These are phyloP conservation scores for Falco rusticolus DNA, from an alignment of 2,797 vertebrate species.

Conservation along the genomic window DNA sequence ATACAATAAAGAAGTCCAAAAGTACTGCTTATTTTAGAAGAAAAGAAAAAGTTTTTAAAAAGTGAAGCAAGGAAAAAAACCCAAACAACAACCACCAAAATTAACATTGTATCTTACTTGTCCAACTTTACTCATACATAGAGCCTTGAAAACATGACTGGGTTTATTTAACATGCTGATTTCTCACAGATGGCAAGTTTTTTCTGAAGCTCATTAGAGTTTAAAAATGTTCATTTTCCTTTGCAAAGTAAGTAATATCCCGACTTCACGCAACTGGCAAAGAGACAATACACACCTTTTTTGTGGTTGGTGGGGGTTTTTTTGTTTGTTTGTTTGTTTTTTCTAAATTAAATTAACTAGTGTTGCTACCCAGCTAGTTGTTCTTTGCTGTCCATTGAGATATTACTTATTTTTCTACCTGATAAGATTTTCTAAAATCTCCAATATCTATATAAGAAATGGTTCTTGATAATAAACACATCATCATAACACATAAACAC, in stretches of 20 bases:
- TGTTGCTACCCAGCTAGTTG: not conserved
- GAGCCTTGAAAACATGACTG: not conserved
- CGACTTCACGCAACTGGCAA: not conserved
- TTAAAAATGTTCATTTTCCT: not conserved
- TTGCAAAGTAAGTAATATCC: not conserved
- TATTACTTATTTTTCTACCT: not conserved
- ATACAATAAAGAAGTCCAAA: not conserved
- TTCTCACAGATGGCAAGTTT: not conserved
- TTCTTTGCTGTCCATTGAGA: not conserved
- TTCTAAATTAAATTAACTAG: not conserved
- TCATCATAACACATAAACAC: not conserved
- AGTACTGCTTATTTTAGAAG: not conserved
- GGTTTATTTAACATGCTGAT: not conserved
- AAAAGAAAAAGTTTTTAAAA: not conserved
- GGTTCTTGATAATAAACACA: not conserved
- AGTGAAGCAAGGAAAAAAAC: not conserved
- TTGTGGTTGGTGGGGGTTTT: not conserved
- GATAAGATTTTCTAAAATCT: not conserved
- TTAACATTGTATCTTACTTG: not conserved
- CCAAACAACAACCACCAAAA: too few species aligned
- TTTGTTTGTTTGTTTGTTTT: not conserved
- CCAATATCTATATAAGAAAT: not conserved
- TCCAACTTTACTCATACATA: not conserved
- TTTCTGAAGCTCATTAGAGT: not conserved
- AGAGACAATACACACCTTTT: not conserved